Evolutionary conservation across 2,113 vertebrate species (phyloP), one percentile per base, ranked within the genome.

Genomic region (Ibidorhyncha struthersii): DNA sequence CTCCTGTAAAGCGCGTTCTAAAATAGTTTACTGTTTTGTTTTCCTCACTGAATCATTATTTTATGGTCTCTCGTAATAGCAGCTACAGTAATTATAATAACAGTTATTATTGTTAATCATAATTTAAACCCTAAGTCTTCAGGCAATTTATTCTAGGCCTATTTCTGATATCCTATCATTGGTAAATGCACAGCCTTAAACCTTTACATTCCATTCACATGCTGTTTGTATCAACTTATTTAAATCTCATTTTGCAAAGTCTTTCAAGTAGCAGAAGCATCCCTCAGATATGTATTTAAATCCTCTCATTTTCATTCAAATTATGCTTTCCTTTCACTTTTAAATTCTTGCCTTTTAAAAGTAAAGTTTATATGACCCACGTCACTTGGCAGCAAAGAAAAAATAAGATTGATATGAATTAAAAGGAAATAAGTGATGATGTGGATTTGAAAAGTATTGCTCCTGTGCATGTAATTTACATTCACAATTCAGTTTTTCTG

Each of bases 271-370:
- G 40, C 26, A 82, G 43, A 84, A 72, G 3, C 36, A 76, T 85
- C 34, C n/a, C 17, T 73, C 27, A 86, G 63, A 89, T 90, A 49
- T 63, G 27, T 77, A 72, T 81, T 97, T 89, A 90, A 96, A 96
- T 80, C 52, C 23, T 38, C 41, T 88, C 30, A 93, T 96, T 96
- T 96, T 78, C 43, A 95, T 91, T 93, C 38, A 94, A 85, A 85
- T 90, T 84, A 50, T 55, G 22, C 27, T 91, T 77, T 86, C 50
- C 43, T 84, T 91, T 81, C 63, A 38, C 71, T 84, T 94, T 81
- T 61, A 89, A 72, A 94, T 72, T 76, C 5, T 50, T 80, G 4
- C 7, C 10, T 71, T 94, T 94, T 45, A 77, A 53, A 87, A 50
- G 12, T 72, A 52, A 36, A 88, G 43, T 66, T 93, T 79, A 76